phyloP scores from a whole-genome alignment of 2,113 vertebrate species.

The Athene noctua region DNA sequence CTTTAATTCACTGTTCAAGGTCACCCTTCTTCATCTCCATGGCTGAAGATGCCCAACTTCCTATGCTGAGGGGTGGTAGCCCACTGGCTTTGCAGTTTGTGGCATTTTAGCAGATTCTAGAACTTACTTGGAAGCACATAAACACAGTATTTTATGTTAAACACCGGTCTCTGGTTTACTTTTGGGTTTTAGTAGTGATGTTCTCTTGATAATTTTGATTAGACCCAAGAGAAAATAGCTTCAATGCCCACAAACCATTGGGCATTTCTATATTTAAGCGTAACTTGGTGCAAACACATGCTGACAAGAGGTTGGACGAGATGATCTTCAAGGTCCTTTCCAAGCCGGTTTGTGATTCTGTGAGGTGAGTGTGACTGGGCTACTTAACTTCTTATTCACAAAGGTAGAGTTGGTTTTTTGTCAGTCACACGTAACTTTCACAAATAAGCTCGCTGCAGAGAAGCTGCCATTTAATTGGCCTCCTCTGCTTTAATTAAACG shows the following conservation, averaged over 20 bases:
- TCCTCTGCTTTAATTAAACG: not conserved
- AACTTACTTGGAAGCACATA: rapidly evolving
- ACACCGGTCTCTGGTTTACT: not conserved
- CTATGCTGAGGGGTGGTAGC: rapidly evolving
- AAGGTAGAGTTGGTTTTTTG: not conserved
- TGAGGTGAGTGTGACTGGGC: not conserved
- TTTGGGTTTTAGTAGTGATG: rapidly evolving
- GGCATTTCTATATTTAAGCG: not conserved
- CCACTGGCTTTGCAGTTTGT: rapidly evolving
- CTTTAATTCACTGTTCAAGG: rapidly evolving
- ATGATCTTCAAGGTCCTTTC: too few species aligned
- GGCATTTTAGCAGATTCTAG: not conserved
- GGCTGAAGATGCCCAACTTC: rapidly evolving
- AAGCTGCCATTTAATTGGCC: not conserved
- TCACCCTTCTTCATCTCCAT: not conserved
- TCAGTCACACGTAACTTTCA: not conserved
- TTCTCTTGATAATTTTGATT: not conserved
- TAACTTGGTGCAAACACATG: not conserved
- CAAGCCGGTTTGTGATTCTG: too few species aligned
- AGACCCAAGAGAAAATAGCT: not conserved
- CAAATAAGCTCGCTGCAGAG: not conserved
- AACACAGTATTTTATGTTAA: rapidly evolving
- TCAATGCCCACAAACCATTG: rapidly evolving
- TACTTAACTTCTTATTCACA: not conserved
- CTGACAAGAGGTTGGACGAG: not conserved